Evolutionary conservation across 2,113 vertebrate genomes (phyloP), one percentile per base, ranked within the genome.

Genomic region (Chloropsis cyanopogon): DNA sequence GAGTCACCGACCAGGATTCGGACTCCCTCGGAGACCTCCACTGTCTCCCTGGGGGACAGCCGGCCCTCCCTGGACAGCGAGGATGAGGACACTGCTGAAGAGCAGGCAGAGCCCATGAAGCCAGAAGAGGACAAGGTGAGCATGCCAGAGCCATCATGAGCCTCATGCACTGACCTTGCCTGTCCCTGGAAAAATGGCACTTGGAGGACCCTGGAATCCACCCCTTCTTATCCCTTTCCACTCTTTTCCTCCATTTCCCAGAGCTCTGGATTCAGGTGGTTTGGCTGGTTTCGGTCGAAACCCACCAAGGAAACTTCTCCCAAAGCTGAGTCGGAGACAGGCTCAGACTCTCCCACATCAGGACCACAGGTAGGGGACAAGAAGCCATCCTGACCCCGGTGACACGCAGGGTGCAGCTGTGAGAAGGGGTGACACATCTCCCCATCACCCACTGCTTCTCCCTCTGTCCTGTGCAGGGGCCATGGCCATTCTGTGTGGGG

Each of bases 261-360:
- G 99, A 92, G 93, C 88, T 95, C 98, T 4, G 97, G 98, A 46
- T 97, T 97, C n/a, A 98, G 98, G 47, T 99, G 99, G 99, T 98
- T 99, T 93, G 97, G 98, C 41, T 99, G 99, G 99, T 99, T 99
- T 92, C 96, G 98, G 44, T 98, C 98, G 0, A 99, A 98, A 85
- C 93, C 98, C 54, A 35, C 47, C 12, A 97, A 92, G 65, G 93
- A 97, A 8, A 56, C 88, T 2, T 35, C 88, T 65, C 49, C 95
- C 15, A 95, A 53, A 85, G 94, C 94, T 0, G 21, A 39, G 1
- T 56, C 93, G 0, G 87, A 96, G 46, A 64, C 28, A 2, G 86
- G n/a, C 15, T 11, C 11, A 0, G 86, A 73, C 44, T 87, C 50
- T 28, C 14, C 65, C 23, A 41, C 5, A 0, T 22, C 6, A 3